Evolutionary conservation across 2,888 invertebrate genomes (phyloP).

Genomic region (Pollenia angustigena): DNA sequence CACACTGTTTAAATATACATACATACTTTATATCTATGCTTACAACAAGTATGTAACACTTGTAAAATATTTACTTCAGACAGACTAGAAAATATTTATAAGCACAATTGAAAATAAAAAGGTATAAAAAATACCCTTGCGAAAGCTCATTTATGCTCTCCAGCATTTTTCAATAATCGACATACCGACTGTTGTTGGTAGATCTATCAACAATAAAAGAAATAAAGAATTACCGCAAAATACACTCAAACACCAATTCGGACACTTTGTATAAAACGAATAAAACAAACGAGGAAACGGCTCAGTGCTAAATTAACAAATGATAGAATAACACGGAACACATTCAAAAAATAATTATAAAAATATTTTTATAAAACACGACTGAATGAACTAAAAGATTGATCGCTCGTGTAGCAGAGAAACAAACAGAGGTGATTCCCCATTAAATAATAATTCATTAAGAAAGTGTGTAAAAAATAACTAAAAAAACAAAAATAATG

Average conservation of each 20-base stretch:
- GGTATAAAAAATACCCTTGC: conserved; percentile 48
- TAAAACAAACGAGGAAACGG: conserved; percentile 32
- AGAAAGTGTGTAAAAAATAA: conserved; percentile 25
- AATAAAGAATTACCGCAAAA: conserved; percentile 51
- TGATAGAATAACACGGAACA: conserved; percentile 54
- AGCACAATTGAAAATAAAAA: conserved; percentile 17
- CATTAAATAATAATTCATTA: conserved; percentile 37
- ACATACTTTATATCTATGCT: no score
- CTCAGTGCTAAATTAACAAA: conserved; percentile 70
- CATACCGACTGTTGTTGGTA: conserved; percentile 10
- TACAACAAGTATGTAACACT: not conserved
- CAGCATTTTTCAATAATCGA: conserved; percentile 46
- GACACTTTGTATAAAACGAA: conserved; percentile 71
- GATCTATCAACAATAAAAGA: conserved; percentile 13
- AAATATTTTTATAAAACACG: conserved; percentile 14
- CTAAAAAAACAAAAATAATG: not conserved
- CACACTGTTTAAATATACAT: no score
- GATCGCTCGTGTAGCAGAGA: conserved; percentile 15
- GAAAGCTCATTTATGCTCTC: conserved; percentile 24
- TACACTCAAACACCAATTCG: conserved; percentile 34
- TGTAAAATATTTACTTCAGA: not conserved
- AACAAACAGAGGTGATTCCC: conserved; percentile 71
- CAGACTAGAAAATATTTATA: conserved; percentile 33
- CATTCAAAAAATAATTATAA: not conserved
- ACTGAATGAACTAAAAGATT: conserved; percentile 34